Base-by-base conservation (phyloP, 2,113 vertebrate genomes). In the Rhinopomastus cyanomelas region DNA sequence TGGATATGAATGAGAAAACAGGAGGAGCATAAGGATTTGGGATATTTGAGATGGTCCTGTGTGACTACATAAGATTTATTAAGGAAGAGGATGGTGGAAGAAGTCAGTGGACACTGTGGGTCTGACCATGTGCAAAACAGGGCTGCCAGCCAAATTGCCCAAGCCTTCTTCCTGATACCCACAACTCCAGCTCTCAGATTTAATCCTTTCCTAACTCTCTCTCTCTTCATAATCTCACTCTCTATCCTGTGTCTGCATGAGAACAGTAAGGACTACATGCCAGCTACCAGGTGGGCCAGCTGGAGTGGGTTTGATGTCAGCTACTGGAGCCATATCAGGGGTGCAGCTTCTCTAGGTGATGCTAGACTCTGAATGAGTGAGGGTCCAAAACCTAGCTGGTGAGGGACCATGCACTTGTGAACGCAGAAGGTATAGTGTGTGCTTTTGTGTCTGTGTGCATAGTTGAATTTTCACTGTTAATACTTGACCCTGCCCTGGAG, bases 361-460 rank as follows among this genome's bases (percentile, higher is more conserved):
- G 30, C 12, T 17, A 23, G 21, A 39, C 15, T 34, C 30, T 4
- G 17, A 16, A 15, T 1, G 0, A 42, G 22, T 6, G 23, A 66
- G 13, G 1, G 12, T 76, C 20, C 52, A 11, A 6, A 6, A 22
- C 8, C 20, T n/a, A 15, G 44, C n/a, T 19, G 26, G 22, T 0
- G 2, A 9, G 21, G 5, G 6, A 27, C 16, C 2, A 0, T 15
- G 14, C 3, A 0, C 30, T 34, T 39, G 42, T 65, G 59, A 72
- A 48, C 11, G 18, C 39, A n/a, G 9, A 18, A 11, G 11, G 16
- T 6, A 2, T 13, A 5, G 1, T 44, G 2, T 52, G 20, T 52
- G 7, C 25, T 17, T 30, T 19, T 25, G 30, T 20, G 12, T 29
- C 27, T 13, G 2, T 26, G 12, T 25, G 8, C 11, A 23, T 22